phyloP scores from a whole-genome alignment of 2,797 vertebrate species.

The Sebastes minor region DNA sequence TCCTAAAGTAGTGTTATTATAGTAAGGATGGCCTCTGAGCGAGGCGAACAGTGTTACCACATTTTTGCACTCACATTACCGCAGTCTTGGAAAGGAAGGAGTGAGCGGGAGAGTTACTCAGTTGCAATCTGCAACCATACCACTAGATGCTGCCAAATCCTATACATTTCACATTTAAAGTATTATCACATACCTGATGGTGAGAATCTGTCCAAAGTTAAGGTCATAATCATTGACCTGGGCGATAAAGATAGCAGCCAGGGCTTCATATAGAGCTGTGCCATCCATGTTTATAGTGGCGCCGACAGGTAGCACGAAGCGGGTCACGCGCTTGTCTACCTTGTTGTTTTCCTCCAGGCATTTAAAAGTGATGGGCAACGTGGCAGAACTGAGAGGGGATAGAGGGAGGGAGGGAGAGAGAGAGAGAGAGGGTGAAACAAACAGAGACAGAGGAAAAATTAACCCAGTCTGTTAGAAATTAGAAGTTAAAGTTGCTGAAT shows the following conservation, averaged over 20 bases:
- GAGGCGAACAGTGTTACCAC: too few species aligned
- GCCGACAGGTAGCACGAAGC: constrained; percentile 87
- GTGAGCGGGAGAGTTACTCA: too few species aligned
- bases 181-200: constrained; percentile 80
- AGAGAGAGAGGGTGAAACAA: background rate
- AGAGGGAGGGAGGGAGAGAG: background rate
- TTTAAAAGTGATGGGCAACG: constrained; percentile 87
- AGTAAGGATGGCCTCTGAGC: too few species aligned
- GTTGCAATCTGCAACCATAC: too few species aligned
- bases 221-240: constrained; percentile 86
- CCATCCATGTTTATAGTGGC: constrained; percentile 92
- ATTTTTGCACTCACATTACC: too few species aligned
- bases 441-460: background rate
- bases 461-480: background rate
- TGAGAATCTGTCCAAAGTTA: constrained; percentile 87
- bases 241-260: constrained; percentile 90
- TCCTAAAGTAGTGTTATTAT: too few species aligned
- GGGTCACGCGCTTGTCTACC: constrained; percentile 86
- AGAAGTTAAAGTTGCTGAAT: background rate
- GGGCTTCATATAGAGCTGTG: constrained; percentile 87
- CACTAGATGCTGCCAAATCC: too few species aligned
- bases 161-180: background rate
- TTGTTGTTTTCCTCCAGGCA: constrained; percentile 88
- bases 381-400: constrained; percentile 80
- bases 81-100: too few species aligned